These are phyloP conservation scores for Druceiella hillmani DNA, from an alignment of 2,888 invertebrate genomes.

Conservation along the genomic window DNA sequence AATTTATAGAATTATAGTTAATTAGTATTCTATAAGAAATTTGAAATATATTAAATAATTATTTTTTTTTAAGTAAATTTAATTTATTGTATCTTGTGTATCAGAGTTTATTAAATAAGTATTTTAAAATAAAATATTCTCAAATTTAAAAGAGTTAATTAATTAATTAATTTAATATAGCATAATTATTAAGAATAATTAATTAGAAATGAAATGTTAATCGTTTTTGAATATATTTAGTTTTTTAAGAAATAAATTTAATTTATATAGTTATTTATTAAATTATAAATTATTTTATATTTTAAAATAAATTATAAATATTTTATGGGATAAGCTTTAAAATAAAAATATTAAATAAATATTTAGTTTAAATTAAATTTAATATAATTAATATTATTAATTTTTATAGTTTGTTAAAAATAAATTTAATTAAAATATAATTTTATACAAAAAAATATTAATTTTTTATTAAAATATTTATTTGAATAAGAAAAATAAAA, in stretches of 20 bases:
- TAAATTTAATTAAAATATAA: no score
- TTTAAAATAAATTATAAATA: constrained; percentile 37
- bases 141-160: constrained; percentile 60
- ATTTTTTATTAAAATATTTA: constrained; percentile 39
- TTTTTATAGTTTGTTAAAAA: no score
- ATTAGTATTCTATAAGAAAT: constrained; percentile 54
- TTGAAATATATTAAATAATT: constrained; percentile 46
- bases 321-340: constrained; percentile 57
- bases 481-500: constrained; percentile 39
- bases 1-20: constrained; percentile 49
- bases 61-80: constrained; percentile 50
- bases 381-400: no score
- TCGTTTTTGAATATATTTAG: constrained; percentile 63
- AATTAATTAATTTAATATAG: constrained; percentile 52
- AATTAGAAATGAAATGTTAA: constrained; percentile 60
- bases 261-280: constrained; percentile 34
- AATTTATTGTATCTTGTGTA: constrained; percentile 64
- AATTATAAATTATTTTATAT: constrained; percentile 31
- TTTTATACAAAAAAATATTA: no score
- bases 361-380: no score
- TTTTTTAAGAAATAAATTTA: constrained; percentile 60
- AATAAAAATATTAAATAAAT: no score
- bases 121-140: constrained; percentile 43
- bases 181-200: constrained; percentile 57
- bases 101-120: constrained; percentile 59